Evolutionary conservation across 1,140 invertebrate species (phyloP), one percentile per base, ranked within the genome.

Genomic region (Temnothorax nylanderi): DNA sequence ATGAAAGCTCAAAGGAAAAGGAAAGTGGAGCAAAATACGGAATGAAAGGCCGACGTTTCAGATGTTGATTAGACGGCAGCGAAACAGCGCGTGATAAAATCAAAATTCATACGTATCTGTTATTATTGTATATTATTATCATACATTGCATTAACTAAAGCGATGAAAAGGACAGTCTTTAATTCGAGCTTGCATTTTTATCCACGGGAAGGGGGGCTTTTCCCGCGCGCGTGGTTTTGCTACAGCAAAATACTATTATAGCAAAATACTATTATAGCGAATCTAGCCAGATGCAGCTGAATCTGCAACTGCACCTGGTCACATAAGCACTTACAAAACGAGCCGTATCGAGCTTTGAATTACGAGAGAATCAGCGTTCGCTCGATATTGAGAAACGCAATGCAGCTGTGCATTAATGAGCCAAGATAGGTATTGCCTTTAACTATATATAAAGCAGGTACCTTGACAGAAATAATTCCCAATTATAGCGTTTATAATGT

Each of bases 1-100:
- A 47, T 81, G 10, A 71, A 32, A 21, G 18, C n/a, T 51, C 18
- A 80, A 69, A 81, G 47, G 8, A 54, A 54, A 13, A 81, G 10
- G 16, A 56, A 26, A 80, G 47, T 26, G 47, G 11, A 26, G 64
- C 34, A 4, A 54, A 32, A 56, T 18, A 49, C 37, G 44, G 44
- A 26, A 26, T 34, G 58, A 64, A 47, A 78, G 26, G 10, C 47
- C n/a, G 34, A 54, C 13, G 16, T 69, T 32, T 71, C 37, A 18
- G 10, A n/a, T 56, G 49, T 56, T 81, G 62, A 81, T 71, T 56
- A 81, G 10, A 56, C 7, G 13, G 16, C 3, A 81, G 8, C 37
- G 6, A 69, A 41, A 41, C 26, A 34, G 58, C 41, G 26, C 16
- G 3, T 4, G n/a, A 49, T 32, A 69, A 47, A 47, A 26, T 47